These are phyloP conservation scores for Phoenicopterus ruber DNA, from an alignment of 2,113 vertebrate species.

Conservation along the genomic window DNA sequence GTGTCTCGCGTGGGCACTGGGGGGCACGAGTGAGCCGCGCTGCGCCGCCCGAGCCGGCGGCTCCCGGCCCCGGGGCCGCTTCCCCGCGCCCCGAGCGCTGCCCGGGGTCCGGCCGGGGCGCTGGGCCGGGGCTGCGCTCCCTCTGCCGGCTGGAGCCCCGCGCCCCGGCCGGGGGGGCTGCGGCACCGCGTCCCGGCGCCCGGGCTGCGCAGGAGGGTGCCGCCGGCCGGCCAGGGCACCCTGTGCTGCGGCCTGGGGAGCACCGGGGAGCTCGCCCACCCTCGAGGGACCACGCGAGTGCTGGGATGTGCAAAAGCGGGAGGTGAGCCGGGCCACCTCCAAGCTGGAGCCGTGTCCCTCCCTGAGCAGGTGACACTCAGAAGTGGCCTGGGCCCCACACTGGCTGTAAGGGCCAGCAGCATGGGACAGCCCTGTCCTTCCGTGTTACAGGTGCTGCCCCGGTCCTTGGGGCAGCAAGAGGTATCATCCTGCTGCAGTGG, in stretches of 20 bases:
- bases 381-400: background rate
- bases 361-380: accelerated
- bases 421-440: background rate
- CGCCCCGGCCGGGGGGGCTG: too few relatives aligned
- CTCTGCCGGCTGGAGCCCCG: too few relatives aligned
- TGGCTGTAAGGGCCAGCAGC: background rate
- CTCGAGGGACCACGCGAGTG: accelerated
- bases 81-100: background rate
- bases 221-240: too few relatives aligned
- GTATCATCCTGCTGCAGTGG: background rate
- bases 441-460: background rate
- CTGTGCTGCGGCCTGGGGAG: background rate
- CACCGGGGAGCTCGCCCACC: background rate
- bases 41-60: background rate
- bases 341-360: background rate
- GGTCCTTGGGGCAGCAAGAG: background rate
- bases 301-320: background rate
- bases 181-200: background rate
- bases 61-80: background rate
- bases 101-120: too few relatives aligned
- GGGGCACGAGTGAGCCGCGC: background rate
- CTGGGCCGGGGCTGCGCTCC: background rate
- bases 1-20: background rate
- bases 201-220: background rate
- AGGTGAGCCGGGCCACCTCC: background rate